Evolutionary conservation across 2,797 vertebrate genomes (phyloP), one percentile per base, ranked within the genome.

Genomic region (Sebastes variabilis): DNA sequence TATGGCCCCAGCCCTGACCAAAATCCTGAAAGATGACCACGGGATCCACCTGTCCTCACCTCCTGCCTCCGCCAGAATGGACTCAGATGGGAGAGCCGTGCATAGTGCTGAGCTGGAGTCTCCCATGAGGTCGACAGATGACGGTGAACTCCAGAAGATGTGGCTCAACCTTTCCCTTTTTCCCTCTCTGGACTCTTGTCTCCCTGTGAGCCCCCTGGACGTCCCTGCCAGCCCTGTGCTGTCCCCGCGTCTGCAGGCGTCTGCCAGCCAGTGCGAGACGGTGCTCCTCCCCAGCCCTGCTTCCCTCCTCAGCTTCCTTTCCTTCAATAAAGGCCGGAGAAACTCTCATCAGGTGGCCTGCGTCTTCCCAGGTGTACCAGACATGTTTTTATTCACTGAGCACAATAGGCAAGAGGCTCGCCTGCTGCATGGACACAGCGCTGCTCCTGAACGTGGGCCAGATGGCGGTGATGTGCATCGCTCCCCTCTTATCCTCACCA

Each of bases 1-100:
- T 93, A 97, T 98, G 97, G 96, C 97, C 94, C 97, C 97, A 88
- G 97, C 97, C 82, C 94, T 97, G 86, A 96, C 96, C 89, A 97
- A 97, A 91, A 90, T 95, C 92, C 87, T 95, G 81, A 94, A 96
- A 91, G 96, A 97, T 92, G 93, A 92, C 90, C 93, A 93, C 85
- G 95, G 95, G 91, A 94, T 97, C 95, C 95, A 96, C 92, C 94
- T 98, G 91, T 96, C 96, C 74, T 93, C 96, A 27, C 95, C 95
- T 87, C 92, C 96, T 74, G 89, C 95, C 86, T 89, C 95, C 74
- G 93, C 87, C 93, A 89, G 92, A 91, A 93, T 95, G 93, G 96
- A 97, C 87, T 91, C 94, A 38, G 94, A 96, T 69, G 92, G 94
- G 88, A 69, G 62, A 65, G 88, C 94, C 81, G 70, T 96, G 30